Conservation (phyloP, 2,113 vertebrate genomes). For the Cyanoderma ruficeps region DNA sequence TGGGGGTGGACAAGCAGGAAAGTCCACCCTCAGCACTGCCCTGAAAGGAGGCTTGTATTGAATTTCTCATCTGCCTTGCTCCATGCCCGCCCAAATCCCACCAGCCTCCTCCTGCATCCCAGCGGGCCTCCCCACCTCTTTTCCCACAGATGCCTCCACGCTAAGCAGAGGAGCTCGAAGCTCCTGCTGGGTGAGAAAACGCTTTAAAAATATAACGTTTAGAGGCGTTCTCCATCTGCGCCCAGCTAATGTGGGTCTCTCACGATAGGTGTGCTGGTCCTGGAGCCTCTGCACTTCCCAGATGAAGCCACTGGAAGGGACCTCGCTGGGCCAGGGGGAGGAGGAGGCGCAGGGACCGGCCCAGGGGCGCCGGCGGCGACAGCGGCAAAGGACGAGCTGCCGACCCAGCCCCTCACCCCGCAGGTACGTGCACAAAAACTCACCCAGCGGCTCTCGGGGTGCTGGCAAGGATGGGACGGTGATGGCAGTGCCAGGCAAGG, state of each 20-base stretch:
- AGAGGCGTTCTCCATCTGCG: conserved; percentile 52
- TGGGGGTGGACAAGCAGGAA: accelerated
- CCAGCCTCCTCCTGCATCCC: not conserved
- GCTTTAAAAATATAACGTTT: conserved; percentile 55
- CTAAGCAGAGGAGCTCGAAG: conserved; percentile 18
- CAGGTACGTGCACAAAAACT: not conserved
- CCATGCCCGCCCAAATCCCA: not conserved
- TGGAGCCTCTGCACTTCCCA: not conserved
- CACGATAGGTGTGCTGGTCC: not conserved
- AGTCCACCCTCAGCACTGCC: not conserved
- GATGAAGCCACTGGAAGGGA: not conserved
- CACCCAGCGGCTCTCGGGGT: accelerated
- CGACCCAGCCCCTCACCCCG: not conserved
- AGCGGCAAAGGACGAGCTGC: not conserved
- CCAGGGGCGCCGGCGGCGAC: not conserved
- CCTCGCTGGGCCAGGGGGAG: not conserved
- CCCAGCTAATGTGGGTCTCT: not conserved
- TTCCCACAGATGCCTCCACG: conserved; percentile 14
- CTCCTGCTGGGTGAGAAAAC: conserved; percentile 55
- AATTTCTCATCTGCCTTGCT: not conserved
- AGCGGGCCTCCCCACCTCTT: conserved; percentile 1
- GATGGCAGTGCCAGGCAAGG: not conserved
- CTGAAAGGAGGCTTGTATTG: not conserved
- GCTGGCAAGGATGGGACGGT: accelerated
- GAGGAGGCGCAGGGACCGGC: not conserved